Evolutionary conservation across 1,140 invertebrate species (phyloP), one percentile per base, ranked within the genome.

Genomic region (Drosophila teissieri): DNA sequence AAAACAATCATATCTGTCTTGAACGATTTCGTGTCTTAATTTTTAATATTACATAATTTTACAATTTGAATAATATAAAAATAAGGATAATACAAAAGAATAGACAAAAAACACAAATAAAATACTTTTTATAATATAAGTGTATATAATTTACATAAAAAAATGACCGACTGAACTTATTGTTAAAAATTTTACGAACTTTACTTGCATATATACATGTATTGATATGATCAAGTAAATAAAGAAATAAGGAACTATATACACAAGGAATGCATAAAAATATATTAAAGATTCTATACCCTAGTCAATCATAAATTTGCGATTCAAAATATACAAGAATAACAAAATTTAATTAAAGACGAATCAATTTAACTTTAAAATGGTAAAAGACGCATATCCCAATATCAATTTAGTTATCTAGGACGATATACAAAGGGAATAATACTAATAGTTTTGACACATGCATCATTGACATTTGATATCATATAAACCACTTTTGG

Each of bases 131-230:
- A 76, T 88, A 86, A 83, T 54, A 75, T 86, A 88, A 88, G 83
- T 82, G 79, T 70, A 86, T 86, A 86, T 86, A 81, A 86, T 88
- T 88, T 86, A 89, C 68, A 88, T 89, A 90, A 73, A 73, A 82
- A 86, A 86, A 91, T 54, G 83, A 91, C 83, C 83, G 88, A 91
- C 88, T 91, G 88, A 91, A 89, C 88, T 88, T 91, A 91, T 91
- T 91, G 88, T 91, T 91, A 91, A 88, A 91, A 78, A 68, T 91
- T 91, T 88, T 91, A 83, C 84, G 88, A 91, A 91, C 77, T 88
- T 80, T 88, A 88, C 83, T 88, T 88, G 83, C 79, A 83, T 89
- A 52, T 52, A 88, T 80, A 82, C 61, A 88, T 90, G 90, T 90
- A 90, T 90, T 90, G 82, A 90, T 85, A 85, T 89, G 85, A 89